Conservation (phyloP, 2,888 invertebrate genomes). For the Drosophila cracens region DNA sequence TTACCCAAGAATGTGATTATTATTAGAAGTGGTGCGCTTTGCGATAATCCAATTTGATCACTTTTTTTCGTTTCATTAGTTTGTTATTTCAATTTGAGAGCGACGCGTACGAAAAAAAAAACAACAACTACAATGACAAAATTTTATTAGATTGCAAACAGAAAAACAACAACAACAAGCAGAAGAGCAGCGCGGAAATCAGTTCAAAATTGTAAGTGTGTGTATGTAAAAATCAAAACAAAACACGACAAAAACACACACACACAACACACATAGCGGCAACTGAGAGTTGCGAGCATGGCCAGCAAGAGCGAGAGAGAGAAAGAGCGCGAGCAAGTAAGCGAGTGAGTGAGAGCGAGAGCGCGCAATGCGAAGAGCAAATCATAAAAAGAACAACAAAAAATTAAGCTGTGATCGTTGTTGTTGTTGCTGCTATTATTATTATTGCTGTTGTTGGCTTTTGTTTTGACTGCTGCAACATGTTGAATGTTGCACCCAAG, state of each 20-base stretch:
- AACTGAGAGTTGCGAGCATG: slow-evolving; percentile 40
- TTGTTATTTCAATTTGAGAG: slow-evolving; percentile 49
- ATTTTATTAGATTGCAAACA: slow-evolving; percentile 70
- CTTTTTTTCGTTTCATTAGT: slow-evolving; percentile 57
- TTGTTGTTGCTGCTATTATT: slow-evolving; percentile 27
- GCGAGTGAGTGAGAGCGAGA: slow-evolving; percentile 9
- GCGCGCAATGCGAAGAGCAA: slow-evolving; percentile 21
- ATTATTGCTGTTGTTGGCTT: slow-evolving; percentile 40
- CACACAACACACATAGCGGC: slow-evolving; percentile 13
- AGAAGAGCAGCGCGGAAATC: slow-evolving; percentile 60
- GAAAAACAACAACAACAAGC: slow-evolving; percentile 32
- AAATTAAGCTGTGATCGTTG: slow-evolving; percentile 44
- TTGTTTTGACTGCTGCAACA: slow-evolving; percentile 67
- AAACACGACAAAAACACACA: slow-evolving; percentile 70
- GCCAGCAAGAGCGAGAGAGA: slow-evolving; percentile 18
- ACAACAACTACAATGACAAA: slow-evolving; percentile 54
- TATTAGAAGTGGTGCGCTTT: slow-evolving; percentile 34
- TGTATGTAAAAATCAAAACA: slow-evolving; percentile 74
- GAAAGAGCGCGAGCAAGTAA: not conserved
- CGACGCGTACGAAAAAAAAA: slow-evolving; percentile 32
- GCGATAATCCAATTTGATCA: slow-evolving; percentile 78
- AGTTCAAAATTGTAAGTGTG: slow-evolving; percentile 45
- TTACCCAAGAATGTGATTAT: slow-evolving; percentile 42
- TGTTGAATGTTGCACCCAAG: slow-evolving; percentile 67
- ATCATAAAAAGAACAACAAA: slow-evolving; percentile 45